Percentiles rank a stretch among this genome's conserved stretches.
Conservation (phyloP, 2,888 invertebrate species). For the Neocrepidodera transversa region DNA sequence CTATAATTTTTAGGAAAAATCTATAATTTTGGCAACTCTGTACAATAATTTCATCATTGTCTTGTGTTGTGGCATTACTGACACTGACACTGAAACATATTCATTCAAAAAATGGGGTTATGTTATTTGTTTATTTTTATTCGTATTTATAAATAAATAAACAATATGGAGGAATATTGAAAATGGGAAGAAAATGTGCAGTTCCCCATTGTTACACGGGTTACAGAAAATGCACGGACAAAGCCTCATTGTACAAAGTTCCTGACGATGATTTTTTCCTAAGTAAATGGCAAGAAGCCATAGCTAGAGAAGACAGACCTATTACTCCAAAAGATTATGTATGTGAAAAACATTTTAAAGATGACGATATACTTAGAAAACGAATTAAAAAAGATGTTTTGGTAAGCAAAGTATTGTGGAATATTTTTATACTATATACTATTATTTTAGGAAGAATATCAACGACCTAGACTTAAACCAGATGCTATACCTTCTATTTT, state of each 20-base stretch:
- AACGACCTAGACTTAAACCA: conserved; percentile 38
- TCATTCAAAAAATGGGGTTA: background rate
- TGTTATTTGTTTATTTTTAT: background rate
- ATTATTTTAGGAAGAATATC: conserved; percentile 39
- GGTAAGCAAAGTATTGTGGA: conserved; percentile 19
- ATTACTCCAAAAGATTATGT: conserved; percentile 41
- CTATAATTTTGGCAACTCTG: no score
- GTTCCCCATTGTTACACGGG: conserved; percentile 44
- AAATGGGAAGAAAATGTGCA: conserved; percentile 42
- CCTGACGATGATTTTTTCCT: conserved; percentile 41
- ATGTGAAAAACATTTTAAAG: conserved; percentile 41
- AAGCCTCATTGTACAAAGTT: conserved; percentile 38
- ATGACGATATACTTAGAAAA: conserved; percentile 38
- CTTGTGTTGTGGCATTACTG: no score
- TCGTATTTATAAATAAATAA: background rate
- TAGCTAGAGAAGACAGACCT: conserved; percentile 40
- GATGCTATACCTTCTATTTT: conserved; percentile 44
- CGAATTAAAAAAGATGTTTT: conserved; percentile 36
- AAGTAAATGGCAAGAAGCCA: conserved; percentile 42
- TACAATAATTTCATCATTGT: no score
- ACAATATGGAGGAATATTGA: background rate
- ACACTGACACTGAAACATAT: no score
- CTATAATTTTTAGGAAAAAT: no score
- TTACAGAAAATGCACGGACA: conserved; percentile 39
- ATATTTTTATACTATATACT: background rate